Evolutionary conservation across 2,888 invertebrate genomes (phyloP).

Genomic region (Lydus trimaculatus): DNA sequence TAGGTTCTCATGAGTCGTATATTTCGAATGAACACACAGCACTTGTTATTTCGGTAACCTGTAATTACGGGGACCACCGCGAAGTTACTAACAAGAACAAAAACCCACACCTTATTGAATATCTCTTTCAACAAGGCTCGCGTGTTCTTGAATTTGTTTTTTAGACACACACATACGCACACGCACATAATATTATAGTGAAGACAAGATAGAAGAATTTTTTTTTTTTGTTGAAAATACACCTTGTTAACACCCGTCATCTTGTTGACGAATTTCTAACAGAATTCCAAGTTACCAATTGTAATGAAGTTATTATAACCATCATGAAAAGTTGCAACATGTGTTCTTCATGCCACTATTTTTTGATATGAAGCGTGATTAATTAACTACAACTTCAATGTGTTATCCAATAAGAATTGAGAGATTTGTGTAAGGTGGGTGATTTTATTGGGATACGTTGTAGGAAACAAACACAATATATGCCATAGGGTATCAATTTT

Average conservation of each 20-base stretch:
- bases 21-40: slow-evolving; percentile 54
- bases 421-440: neutral
- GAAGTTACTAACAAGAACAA: slow-evolving; percentile 51
- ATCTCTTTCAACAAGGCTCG: slow-evolving; percentile 35
- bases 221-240: slow-evolving; percentile 20
- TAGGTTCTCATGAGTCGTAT: slow-evolving; percentile 57
- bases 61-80: slow-evolving; percentile 59
- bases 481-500: slow-evolving; percentile 12
- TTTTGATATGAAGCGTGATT: too few species aligned
- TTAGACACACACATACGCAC: slow-evolving; percentile 7
- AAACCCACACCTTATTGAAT: slow-evolving; percentile 46
- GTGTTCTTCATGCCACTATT: slow-evolving; percentile 21
- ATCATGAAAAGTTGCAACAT: slow-evolving; percentile 13
- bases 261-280: slow-evolving; percentile 29
- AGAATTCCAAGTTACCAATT: slow-evolving; percentile 29
- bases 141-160: slow-evolving; percentile 43
- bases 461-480: neutral
- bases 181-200: slow-evolving; percentile 25
- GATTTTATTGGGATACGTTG: neutral
- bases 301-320: slow-evolving; percentile 43
- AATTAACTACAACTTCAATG: too few species aligned
- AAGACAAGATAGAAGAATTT: slow-evolving; percentile 8
- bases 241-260: slow-evolving; percentile 46
- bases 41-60: slow-evolving; percentile 58
- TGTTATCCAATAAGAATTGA: too few species aligned